Percentiles rank a stretch among this genome's conserved stretches.
Evolutionary conservation across 2,888 invertebrate genomes (phyloP).

Genomic region (Catocala nupta): DNA sequence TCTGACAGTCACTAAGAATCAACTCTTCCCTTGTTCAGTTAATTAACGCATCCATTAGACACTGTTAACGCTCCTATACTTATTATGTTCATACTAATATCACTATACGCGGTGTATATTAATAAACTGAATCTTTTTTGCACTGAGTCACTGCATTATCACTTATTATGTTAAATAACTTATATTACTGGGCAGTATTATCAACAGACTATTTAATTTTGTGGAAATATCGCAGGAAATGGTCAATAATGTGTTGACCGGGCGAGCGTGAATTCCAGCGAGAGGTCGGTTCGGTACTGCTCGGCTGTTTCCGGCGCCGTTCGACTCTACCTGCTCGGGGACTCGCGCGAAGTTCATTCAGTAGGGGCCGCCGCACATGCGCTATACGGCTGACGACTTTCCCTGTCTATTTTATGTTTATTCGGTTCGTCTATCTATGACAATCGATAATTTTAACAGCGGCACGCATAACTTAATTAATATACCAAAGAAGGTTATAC

Average conservation of each 20-base stretch:
- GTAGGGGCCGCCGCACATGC: conserved; percentile 68
- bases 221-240: conserved; percentile 74
- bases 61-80: conserved; percentile 62
- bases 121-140: conserved; percentile 58
- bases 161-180: conserved; percentile 55
- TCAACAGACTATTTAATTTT: conserved; percentile 64
- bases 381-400: conserved; percentile 61
- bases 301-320: conserved; percentile 71
- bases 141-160: conserved; percentile 68
- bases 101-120: conserved; percentile 57
- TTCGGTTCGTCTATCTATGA: conserved; percentile 41
- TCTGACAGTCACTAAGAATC: conserved; percentile 34
- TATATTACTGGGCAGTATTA: conserved; percentile 61
- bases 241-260: conserved; percentile 78
- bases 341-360: conserved; percentile 63
- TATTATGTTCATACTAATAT: conserved; percentile 66
- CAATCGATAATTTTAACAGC: conserved; percentile 46
- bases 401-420: conserved; percentile 50
- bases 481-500: conserved; percentile 14
- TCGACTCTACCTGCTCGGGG: conserved; percentile 54
- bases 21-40: conserved; percentile 57
- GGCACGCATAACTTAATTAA: conserved; percentile 41
- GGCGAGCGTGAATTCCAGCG: conserved; percentile 71
- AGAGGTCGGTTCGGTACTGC: conserved; percentile 76
- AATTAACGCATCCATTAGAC: conserved; percentile 68